Evolutionary conservation across 2,797 vertebrate genomes (phyloP), one percentile per base, ranked within the genome.

Genomic region (Acanthurus lineatus): DNA sequence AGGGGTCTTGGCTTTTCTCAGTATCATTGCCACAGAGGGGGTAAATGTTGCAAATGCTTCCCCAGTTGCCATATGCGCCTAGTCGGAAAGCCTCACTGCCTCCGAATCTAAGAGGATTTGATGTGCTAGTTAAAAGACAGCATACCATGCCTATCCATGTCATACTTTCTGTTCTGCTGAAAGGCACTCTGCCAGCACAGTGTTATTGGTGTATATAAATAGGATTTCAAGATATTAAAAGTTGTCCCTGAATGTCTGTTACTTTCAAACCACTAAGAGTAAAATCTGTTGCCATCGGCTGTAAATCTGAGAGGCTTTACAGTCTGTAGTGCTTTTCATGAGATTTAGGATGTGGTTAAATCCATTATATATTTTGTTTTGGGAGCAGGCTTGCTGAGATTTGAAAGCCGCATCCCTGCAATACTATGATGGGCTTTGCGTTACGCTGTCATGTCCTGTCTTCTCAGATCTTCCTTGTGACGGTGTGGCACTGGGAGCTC

Each of bases 401-500:
- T 82, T 87, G 82, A 87, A 82, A 82, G 83, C 73, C 64, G 58
- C 64, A 65, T 66, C 58, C 57, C 52, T 73, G 74, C 78, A 77
- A 58, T 40, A 63, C 69, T 66, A 47, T 85, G 85, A 89, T 84
- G 79, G 73, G 85, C 67, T 84, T 78, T 88, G 80, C 81, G 15
- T 74, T 75, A 79, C 74, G 58, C 82, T 90, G 84, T 93, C 88
- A 71, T 87, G 80, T 87, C 64, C 77, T 83, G 72, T 90, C 93
- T 91, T 57, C 92, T 90, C 92, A 99, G 98, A 95, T 98, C 35
- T 99, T 99, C 88, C 86, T 99, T 69, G 88, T 97, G 91, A 96
- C 96, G 0, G 96, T 99, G 76, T 99, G 97, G 97, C 91, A 96
- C 11, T 96, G 97, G 90, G 98, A 99, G 68, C 94, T 97, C 76